Conservation (phyloP, 2,797 vertebrate species). For the Rhodeus uyekii region DNA sequence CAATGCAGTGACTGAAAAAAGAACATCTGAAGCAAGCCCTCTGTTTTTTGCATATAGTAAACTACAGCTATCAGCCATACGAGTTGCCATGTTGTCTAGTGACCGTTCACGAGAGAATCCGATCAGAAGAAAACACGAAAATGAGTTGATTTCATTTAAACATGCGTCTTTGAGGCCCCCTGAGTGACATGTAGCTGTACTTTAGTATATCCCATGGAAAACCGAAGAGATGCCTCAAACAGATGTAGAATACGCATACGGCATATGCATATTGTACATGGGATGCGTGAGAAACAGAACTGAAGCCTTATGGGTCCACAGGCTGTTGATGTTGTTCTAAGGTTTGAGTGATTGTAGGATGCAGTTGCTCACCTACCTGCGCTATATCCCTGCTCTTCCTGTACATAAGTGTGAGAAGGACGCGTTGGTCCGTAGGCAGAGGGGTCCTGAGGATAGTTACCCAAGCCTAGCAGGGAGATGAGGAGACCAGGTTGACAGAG, state of each 20-base stretch:
- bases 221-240: constrained; percentile 64
- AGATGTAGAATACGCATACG: constrained; percentile 76
- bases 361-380: constrained; percentile 85
- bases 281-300: constrained; percentile 57
- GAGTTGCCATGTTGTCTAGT: not conserved
- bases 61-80: constrained; percentile 65
- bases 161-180: constrained; percentile 43
- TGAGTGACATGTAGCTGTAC: constrained; percentile 59
- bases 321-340: constrained; percentile 67
- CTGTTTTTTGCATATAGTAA: constrained; percentile 67
- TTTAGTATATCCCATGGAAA: constrained; percentile 66
- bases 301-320: constrained; percentile 58
- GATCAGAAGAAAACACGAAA: not conserved
- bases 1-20: constrained; percentile 66
- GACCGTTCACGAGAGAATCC: not conserved
- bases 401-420: constrained; percentile 91
- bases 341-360: constrained; percentile 76
- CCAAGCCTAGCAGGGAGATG: constrained; percentile 87
- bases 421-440: constrained; percentile 88
- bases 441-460: constrained; percentile 89
- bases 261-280: constrained; percentile 59
- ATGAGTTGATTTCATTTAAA: not conserved
- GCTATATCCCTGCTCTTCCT: constrained; percentile 91
- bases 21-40: constrained; percentile 56
- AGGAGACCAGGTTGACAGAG: constrained; percentile 88